Percentiles rank a stretch among this genome's conserved stretches.
Evolutionary conservation across 1,140 invertebrate species (phyloP).

Genomic region (Trichonephila clavata): DNA sequence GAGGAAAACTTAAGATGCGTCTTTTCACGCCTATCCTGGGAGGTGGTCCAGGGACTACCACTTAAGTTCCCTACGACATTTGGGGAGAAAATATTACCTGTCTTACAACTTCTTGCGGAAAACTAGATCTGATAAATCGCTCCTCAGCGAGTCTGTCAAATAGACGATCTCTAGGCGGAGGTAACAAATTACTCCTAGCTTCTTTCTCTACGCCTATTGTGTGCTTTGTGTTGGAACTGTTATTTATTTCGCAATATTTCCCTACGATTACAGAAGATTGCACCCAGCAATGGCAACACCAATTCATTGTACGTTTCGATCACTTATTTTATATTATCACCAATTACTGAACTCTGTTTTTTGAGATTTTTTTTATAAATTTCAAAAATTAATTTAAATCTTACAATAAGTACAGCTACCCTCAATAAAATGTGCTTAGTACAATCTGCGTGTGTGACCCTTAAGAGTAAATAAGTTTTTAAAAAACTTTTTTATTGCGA

Average conservation of each 20-base stretch:
- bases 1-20: neutral
- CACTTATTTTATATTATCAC: slow-evolving; percentile 20
- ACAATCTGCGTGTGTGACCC: no score
- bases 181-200: slow-evolving; percentile 67
- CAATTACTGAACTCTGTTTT: neutral
- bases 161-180: slow-evolving; percentile 47
- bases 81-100: slow-evolving; percentile 69
- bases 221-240: slow-evolving; percentile 30
- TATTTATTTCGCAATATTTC: slow-evolving; percentile 68
- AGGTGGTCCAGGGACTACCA: slow-evolving; percentile 42
- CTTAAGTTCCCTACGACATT: slow-evolving; percentile 66
- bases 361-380: neutral
- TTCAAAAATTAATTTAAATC: no score
- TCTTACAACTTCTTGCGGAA: slow-evolving; percentile 66
- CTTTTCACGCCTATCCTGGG: slow-evolving; percentile 30
- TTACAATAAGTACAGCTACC: no score
- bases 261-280: slow-evolving; percentile 47
- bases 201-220: slow-evolving; percentile 66
- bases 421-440: no score
- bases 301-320: slow-evolving; percentile 3
- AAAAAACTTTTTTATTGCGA: no score
- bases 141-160: slow-evolving; percentile 64
- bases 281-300: neutral
- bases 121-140: slow-evolving; percentile 65
- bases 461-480: no score